Evolutionary conservation across 1,140 invertebrate species (phyloP).

Genomic region (Plutomurus gul): DNA sequence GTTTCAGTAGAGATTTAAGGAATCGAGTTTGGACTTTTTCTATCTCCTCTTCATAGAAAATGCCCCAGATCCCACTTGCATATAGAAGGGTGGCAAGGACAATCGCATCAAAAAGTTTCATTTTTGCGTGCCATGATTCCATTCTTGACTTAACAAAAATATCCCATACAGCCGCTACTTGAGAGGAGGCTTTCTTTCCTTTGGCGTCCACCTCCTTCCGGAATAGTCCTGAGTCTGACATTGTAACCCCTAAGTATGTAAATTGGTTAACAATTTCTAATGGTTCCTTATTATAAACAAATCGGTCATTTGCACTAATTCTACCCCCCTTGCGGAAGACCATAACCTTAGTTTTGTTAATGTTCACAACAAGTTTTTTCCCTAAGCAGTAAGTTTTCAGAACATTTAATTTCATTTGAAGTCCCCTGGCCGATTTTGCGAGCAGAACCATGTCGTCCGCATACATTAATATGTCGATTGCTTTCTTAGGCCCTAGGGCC

Average conservation of each 20-base stretch:
- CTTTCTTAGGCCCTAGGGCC: background rate
- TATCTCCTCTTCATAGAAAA: background rate
- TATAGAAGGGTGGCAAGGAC: background rate
- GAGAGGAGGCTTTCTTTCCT: background rate
- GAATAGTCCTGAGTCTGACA: background rate
- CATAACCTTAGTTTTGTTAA: conserved; percentile 32
- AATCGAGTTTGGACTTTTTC: background rate
- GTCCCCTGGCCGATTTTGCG: background rate
- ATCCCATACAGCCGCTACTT: background rate
- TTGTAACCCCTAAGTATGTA: conserved; percentile 26
- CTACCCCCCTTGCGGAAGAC: background rate
- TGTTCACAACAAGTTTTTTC: conserved; percentile 2
- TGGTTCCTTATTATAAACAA: background rate
- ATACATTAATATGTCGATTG: background rate
- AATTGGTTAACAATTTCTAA: conserved; percentile 16
- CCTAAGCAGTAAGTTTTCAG: background rate
- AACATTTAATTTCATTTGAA: background rate
- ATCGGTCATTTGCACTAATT: background rate
- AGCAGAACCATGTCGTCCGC: conserved; percentile 4
- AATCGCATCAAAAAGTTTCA: background rate
- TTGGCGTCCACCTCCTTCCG: background rate
- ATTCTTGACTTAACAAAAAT: background rate
- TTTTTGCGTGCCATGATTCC: background rate
- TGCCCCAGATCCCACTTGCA: background rate
- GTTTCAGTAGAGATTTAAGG: background rate